A percentile compares a stretch with the other conserved stretches of the same genome.
phyloP scores from a whole-genome alignment of 2,888 invertebrate species.

The Onchidella celtica region DNA sequence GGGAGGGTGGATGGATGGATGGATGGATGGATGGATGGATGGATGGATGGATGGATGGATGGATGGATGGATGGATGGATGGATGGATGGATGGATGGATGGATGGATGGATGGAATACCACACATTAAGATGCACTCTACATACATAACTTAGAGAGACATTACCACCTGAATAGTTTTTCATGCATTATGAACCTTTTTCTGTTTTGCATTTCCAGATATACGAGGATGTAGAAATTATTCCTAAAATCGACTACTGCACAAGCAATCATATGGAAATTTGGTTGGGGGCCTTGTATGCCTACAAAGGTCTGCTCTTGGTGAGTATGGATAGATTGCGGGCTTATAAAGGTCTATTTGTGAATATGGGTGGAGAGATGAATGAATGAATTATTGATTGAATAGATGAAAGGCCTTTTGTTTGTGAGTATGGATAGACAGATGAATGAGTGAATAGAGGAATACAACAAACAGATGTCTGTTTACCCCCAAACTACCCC shows the following conservation, averaged over 20 bases:
- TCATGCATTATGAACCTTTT: background rate
- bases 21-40: background rate
- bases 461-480: too few species aligned
- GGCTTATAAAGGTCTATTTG: background rate
- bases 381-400: too few species aligned
- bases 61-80: background rate
- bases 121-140: background rate
- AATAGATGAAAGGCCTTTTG: too few species aligned
- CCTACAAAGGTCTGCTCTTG: slow-evolving; percentile 98
- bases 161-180: background rate
- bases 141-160: background rate
- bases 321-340: slow-evolving; percentile 83
- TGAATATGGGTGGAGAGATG: background rate
- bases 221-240: slow-evolving; percentile 91
- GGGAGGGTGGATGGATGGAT: too few species aligned
- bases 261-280: slow-evolving; percentile 96
- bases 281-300: slow-evolving; percentile 97
- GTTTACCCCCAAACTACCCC: too few species aligned
- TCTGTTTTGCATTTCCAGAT: slow-evolving; percentile 53
- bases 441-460: too few species aligned
- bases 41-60: background rate
- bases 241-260: slow-evolving; percentile 97
- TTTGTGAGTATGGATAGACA: too few species aligned
- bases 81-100: background rate
- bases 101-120: background rate